These are phyloP conservation scores for Chitala chitala DNA, from an alignment of 2,113 vertebrate species.

Conservation along the genomic window DNA sequence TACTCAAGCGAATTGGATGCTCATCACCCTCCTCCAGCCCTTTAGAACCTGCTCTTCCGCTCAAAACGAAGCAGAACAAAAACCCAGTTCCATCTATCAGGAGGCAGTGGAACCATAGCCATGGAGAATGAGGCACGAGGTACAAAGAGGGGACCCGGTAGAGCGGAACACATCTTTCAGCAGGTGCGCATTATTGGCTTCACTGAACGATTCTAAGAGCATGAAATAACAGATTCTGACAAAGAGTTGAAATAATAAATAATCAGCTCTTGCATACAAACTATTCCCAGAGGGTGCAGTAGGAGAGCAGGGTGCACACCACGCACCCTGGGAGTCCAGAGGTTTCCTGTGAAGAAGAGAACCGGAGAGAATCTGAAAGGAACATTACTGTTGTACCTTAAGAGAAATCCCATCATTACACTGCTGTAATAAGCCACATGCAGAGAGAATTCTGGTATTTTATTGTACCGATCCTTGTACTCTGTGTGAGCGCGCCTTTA, in stretches of 20 bases:
- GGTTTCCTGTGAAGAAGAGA: slow-evolving; percentile 11
- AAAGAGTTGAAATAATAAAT: slow-evolving; percentile 3
- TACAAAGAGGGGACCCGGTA: not conserved
- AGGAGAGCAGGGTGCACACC: not conserved
- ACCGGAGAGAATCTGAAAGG: not conserved
- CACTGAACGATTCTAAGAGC: not conserved
- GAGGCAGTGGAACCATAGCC: not conserved
- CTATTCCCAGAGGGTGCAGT: not conserved
- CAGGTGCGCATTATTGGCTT: not conserved
- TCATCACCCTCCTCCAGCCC: not conserved
- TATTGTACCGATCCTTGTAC: not conserved
- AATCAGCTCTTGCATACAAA: slow-evolving; percentile 14
- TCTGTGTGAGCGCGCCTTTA: too few species aligned
- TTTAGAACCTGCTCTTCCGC: not conserved
- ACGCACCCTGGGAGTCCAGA: not conserved
- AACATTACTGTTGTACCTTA: slow-evolving; percentile 8
- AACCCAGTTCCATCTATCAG: not conserved
- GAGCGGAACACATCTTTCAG: slow-evolving; percentile 1
- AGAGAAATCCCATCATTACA: not conserved
- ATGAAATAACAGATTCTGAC: slow-evolving; percentile 9
- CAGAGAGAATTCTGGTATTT: slow-evolving; percentile 1
- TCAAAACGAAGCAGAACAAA: not conserved
- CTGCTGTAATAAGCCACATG: not conserved
- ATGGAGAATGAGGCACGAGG: not conserved
- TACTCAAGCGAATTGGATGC: not conserved